A percentile compares a stretch with the other conserved stretches of the same genome.
Conservation (phyloP, 1,140 invertebrate genomes). For the Drosophila oshimai region DNA sequence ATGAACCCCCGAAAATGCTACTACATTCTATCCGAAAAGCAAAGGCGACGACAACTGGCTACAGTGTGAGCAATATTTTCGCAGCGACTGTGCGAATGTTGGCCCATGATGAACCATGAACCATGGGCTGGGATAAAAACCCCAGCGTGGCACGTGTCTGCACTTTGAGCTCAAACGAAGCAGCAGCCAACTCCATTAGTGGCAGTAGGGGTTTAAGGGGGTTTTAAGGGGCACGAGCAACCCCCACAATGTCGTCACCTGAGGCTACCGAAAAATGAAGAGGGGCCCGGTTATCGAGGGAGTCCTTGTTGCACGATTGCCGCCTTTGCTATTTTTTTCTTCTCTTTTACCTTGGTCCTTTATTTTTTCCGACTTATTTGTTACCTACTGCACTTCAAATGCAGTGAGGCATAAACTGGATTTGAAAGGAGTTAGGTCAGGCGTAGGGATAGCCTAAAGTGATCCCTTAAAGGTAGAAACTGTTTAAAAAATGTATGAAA, state of each 20-base stretch:
- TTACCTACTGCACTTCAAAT: slow-evolving; percentile 75
- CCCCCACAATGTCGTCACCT: slow-evolving; percentile 44
- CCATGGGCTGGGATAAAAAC: slow-evolving; percentile 3
- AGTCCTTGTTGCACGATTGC: slow-evolving; percentile 28
- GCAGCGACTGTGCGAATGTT: slow-evolving; percentile 50
- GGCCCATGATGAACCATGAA: slow-evolving; percentile 5
- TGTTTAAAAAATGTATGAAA: background rate
- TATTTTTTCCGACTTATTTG: slow-evolving; percentile 16
- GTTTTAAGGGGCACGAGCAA: background rate
- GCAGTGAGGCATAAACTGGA: slow-evolving; percentile 57
- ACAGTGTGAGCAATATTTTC: slow-evolving; percentile 46
- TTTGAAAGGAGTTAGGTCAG: slow-evolving; percentile 5
- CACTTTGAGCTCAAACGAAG: slow-evolving; percentile 71
- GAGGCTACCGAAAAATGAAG: slow-evolving; percentile 26
- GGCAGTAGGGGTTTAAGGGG: slow-evolving; percentile 1
- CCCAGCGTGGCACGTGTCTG: slow-evolving; percentile 66
- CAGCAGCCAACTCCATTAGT: slow-evolving; percentile 55
- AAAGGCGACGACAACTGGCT: slow-evolving; percentile 48
- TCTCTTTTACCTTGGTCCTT: background rate
- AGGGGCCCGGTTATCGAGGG: background rate
- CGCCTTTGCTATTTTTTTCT: slow-evolving; percentile 14
- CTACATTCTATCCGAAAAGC: background rate
- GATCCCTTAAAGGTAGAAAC: background rate
- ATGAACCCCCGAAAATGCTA: slow-evolving; percentile 49
- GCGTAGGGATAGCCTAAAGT: background rate